phyloP scores from a whole-genome alignment of 2,113 vertebrate species.

The Eclectus roratus region DNA sequence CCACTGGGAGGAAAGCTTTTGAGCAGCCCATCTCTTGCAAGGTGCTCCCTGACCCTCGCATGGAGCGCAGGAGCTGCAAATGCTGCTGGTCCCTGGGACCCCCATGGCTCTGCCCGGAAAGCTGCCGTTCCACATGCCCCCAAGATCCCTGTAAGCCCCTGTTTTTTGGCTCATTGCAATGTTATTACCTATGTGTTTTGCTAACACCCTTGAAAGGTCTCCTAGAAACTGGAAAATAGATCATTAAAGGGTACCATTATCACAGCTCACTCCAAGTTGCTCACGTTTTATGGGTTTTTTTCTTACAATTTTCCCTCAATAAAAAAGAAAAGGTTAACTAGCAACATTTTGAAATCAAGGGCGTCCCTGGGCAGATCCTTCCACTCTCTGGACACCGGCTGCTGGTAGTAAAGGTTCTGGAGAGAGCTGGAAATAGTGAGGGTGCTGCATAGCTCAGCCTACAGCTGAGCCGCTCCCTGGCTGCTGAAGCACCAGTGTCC shows the following conservation, averaged over 20 bases:
- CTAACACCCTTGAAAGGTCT: neutral
- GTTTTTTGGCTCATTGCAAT: neutral
- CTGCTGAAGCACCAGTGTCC: neutral
- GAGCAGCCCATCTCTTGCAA: fast-evolving
- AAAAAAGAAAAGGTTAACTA: neutral
- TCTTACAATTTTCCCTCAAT: neutral
- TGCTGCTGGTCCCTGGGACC: neutral
- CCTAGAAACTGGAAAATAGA: neutral
- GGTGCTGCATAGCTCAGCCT: neutral
- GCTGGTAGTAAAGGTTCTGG: neutral
- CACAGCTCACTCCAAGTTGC: neutral
- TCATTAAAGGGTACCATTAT: neutral
- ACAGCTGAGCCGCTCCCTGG: fast-evolving
- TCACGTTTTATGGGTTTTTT: neutral
- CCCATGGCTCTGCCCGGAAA: neutral
- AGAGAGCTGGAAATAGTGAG: neutral
- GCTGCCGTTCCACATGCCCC: fast-evolving
- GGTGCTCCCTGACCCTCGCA: fast-evolving
- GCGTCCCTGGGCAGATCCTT: neutral
- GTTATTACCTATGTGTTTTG: neutral
- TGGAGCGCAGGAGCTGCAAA: fast-evolving
- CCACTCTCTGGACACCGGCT: neutral
- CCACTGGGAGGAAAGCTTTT: neutral
- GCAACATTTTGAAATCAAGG: neutral
- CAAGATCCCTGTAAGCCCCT: neutral